Percentiles rank a stretch among this genome's conserved stretches.
These are phyloP conservation scores for Arge pagana DNA, from an alignment of 2,888 invertebrate species.

Conservation along the genomic window DNA sequence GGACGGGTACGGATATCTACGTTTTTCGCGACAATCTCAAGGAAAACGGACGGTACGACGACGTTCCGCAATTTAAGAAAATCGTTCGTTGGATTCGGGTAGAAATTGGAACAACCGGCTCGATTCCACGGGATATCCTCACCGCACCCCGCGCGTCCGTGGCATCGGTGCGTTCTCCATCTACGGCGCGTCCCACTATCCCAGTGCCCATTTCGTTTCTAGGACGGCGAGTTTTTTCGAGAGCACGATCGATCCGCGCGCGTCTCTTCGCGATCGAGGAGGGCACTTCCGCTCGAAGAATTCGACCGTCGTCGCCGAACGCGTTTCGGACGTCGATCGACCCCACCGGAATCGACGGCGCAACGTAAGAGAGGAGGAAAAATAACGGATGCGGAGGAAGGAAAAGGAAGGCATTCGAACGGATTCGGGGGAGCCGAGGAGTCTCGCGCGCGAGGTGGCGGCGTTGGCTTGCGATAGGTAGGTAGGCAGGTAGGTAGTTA, in stretches of 20 bases:
- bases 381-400: neutral
- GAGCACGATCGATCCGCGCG: conserved; percentile 31
- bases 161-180: neutral
- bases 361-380: neutral
- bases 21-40: too few species aligned
- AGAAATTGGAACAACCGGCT: too few species aligned
- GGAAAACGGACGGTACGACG: too few species aligned
- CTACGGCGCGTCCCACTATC: conserved; percentile 39
- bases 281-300: too few species aligned
- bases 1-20: too few species aligned
- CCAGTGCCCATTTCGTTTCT: conserved; percentile 45
- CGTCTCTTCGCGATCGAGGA: neutral
- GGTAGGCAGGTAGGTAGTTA: neutral
- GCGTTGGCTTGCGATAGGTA: too few species aligned
- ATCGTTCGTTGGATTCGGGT: too few species aligned
- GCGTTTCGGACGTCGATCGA: conserved; percentile 14
- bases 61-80: too few species aligned
- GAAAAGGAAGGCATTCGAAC: neutral
- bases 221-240: conserved; percentile 53
- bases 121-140: conserved; percentile 3
- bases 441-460: too few species aligned
- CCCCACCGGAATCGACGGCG: conserved; percentile 12
- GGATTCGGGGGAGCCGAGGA: too few species aligned
- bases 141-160: neutral
- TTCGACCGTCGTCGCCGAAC: neutral